Conservation (phyloP, 2,797 vertebrate species). For the Sebastes trivittatus region DNA sequence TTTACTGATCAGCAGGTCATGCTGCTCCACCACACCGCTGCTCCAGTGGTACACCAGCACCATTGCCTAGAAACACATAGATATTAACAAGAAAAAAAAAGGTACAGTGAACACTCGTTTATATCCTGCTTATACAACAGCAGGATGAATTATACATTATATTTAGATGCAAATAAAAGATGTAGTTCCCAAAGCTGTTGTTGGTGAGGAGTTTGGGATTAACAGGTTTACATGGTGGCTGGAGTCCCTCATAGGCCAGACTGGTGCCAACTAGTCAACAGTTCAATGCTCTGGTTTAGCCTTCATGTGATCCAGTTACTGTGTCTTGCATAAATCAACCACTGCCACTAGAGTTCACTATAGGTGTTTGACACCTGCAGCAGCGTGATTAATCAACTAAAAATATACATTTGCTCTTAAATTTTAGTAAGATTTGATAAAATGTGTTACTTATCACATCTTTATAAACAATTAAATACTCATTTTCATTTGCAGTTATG, state of each 20-base stretch:
- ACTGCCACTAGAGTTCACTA: not conserved
- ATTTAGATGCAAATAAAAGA: not conserved
- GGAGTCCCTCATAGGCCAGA: not conserved
- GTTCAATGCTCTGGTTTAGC: not conserved
- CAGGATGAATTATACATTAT: not conserved
- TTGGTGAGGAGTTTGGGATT: not conserved
- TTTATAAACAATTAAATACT: not conserved
- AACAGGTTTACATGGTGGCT: not conserved
- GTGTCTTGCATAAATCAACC: not conserved
- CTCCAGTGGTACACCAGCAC: constrained; percentile 94
- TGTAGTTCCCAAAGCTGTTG: not conserved
- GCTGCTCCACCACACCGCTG: constrained; percentile 85
- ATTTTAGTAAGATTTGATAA: not conserved
- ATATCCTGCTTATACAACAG: not conserved
- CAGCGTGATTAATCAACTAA: not conserved
- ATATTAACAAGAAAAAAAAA: not conserved
- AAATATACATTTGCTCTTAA: not conserved
- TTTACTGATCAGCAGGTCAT: constrained; percentile 88
- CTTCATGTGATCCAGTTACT: not conserved
- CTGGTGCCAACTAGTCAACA: not conserved
- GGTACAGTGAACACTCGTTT: not conserved
- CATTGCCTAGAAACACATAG: constrained; percentile 83
- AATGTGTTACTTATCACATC: not conserved
- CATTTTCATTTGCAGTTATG: not conserved
- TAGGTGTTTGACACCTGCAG: not conserved